Conservation (phyloP, 2,888 invertebrate species). For the Trachelus iudaicus region DNA sequence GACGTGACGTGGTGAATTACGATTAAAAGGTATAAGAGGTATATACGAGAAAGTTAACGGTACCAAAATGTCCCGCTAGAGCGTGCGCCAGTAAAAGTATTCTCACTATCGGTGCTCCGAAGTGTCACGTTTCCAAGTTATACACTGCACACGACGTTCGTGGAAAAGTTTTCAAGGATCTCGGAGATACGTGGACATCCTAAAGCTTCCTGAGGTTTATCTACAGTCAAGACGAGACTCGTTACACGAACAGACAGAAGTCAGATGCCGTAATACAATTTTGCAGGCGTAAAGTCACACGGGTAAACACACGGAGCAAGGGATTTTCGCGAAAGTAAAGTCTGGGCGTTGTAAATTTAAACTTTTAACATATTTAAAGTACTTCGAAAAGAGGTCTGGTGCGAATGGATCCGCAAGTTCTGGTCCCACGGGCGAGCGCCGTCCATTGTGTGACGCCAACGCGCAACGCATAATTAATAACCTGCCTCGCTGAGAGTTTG, state of each 20-base stretch:
- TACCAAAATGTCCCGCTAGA: not conserved
- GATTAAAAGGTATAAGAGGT: not conserved
- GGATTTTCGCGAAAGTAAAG: not conserved
- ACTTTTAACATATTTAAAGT: not conserved
- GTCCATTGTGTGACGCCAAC: constrained; percentile 44
- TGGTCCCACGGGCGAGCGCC: constrained; percentile 18
- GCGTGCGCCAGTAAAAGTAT: not conserved
- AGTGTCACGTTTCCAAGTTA: not conserved
- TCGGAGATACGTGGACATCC: not conserved
- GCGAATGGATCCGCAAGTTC: constrained; percentile 9
- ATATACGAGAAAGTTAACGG: not conserved
- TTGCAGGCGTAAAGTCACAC: not conserved
- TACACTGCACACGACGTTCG: not conserved
- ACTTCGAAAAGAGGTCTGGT: not conserved
- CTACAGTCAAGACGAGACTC: not conserved
- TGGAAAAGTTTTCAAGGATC: not conserved
- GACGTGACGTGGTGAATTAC: not conserved
- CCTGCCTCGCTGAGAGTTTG: constrained; percentile 39
- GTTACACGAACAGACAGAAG: not conserved
- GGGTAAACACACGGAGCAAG: not conserved
- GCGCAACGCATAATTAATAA: constrained; percentile 55
- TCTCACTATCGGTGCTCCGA: not conserved
- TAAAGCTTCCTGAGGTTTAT: not conserved
- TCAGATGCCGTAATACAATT: not conserved
- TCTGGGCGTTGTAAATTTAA: not conserved